phyloP scores from a whole-genome alignment of 1,140 invertebrate genomes.

The Battus philenor region DNA sequence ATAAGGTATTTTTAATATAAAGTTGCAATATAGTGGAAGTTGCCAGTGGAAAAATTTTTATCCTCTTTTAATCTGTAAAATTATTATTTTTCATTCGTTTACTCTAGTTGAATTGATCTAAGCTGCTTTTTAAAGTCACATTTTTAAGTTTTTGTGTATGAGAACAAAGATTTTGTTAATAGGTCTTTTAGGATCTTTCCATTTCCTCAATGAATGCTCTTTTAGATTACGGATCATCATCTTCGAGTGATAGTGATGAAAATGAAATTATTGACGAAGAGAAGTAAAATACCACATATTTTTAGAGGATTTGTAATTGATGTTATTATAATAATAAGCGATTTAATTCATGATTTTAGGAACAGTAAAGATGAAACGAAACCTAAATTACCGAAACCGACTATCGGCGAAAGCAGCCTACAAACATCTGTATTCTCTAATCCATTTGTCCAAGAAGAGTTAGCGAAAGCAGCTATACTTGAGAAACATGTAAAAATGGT shows the following conservation, averaged over 20 bases:
- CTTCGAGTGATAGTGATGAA: constrained; percentile 41
- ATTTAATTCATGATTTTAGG: constrained; percentile 4
- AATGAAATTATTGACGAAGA: constrained; percentile 45
- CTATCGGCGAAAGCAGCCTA: constrained; percentile 51
- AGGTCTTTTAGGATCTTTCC: no score
- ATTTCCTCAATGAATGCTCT: constrained; percentile 59
- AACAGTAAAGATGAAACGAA: constrained; percentile 32
- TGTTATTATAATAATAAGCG: not conserved
- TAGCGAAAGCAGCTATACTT: constrained; percentile 89
- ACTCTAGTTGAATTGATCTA: no score
- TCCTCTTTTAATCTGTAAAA: no score
- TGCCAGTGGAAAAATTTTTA: no score
- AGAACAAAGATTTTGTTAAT: no score
- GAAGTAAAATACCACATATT: no score
- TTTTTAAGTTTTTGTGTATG: no score
- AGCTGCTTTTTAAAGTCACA: no score
- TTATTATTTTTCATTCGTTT: no score
- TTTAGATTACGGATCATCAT: constrained; percentile 65
- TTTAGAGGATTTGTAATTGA: no score
- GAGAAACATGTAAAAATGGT: constrained; percentile 97
- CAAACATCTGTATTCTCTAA: constrained; percentile 87
- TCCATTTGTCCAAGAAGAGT: constrained; percentile 92
- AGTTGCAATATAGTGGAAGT: no score
- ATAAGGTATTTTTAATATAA: no score
- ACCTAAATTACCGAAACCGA: constrained; percentile 67